Conservation (phyloP, 2,888 invertebrate genomes). For the Itoplectis maculator region DNA sequence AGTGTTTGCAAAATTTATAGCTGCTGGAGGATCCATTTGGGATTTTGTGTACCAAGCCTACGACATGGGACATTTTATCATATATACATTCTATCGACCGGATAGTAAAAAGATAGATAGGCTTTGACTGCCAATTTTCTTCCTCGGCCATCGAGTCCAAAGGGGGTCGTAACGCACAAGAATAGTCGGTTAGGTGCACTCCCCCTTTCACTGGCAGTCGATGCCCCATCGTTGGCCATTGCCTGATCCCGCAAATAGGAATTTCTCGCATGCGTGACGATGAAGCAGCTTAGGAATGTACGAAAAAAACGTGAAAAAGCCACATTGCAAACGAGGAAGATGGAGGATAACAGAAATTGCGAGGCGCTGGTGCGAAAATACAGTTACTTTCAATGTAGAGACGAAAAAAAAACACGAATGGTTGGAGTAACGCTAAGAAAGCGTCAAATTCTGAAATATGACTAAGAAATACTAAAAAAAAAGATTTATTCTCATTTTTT, state of each 20-base stretch:
- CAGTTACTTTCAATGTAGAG: neutral
- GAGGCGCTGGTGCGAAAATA: neutral
- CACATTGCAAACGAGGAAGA: neutral
- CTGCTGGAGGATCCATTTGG: neutral
- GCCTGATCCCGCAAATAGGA: constrained; percentile 5
- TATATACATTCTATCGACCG: constrained; percentile 14
- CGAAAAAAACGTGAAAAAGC: neutral
- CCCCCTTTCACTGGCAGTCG: neutral
- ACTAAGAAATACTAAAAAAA: neutral
- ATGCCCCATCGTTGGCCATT: neutral
- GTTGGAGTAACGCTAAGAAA: neutral
- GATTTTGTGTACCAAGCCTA: neutral
- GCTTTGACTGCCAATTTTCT: constrained; percentile 32
- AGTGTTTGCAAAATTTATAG: no score
- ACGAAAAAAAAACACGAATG: neutral
- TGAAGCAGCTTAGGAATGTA: neutral
- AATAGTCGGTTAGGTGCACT: neutral
- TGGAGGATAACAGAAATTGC: neutral
- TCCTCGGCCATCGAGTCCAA: constrained; percentile 18
- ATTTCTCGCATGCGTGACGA: neutral
- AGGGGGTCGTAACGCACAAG: constrained; percentile 26
- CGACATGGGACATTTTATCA: neutral
- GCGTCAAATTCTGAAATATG: neutral
- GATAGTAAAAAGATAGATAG: constrained; percentile 5
- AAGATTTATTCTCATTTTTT: neutral